Percentiles rank a stretch among this genome's conserved stretches.
phyloP scores from a whole-genome alignment of 92 coral and sea anemone species.

The Zoanthus sansibaricus region DNA sequence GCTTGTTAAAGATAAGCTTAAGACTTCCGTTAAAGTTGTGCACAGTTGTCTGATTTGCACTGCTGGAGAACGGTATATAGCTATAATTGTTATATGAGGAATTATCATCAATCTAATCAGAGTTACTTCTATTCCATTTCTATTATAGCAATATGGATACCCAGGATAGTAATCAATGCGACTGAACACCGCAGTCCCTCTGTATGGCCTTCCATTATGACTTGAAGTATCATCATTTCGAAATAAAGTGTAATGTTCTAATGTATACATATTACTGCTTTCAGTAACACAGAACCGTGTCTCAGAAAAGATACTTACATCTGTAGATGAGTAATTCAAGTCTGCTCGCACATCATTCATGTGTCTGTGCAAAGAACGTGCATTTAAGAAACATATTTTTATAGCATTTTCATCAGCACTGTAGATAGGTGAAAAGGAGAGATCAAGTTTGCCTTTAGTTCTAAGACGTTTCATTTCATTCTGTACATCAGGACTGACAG shows the following conservation, averaged over 20 bases:
- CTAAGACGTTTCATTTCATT: constrained; percentile 68
- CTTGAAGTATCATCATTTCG: constrained; percentile 65
- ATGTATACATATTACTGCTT: constrained; percentile 51
- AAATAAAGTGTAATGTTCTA: constrained; percentile 54
- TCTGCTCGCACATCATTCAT: constrained; percentile 52
- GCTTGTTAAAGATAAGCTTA: background rate
- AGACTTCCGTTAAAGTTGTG: constrained; percentile 13
- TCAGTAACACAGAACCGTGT: constrained; percentile 63
- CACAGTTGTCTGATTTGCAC: constrained; percentile 32
- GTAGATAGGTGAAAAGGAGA: constrained; percentile 62
- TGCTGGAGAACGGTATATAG: constrained; percentile 49
- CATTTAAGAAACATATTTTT: constrained; percentile 44
- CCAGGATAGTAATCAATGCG: constrained; percentile 30
- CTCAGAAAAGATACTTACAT: constrained; percentile 24
- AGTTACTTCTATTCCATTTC: constrained; percentile 71
- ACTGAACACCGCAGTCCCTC: constrained; percentile 74
- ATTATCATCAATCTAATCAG: constrained; percentile 18
- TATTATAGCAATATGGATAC: constrained; percentile 54
- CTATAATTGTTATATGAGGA: constrained; percentile 49
- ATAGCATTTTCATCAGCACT: constrained; percentile 46
- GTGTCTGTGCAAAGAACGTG: constrained; percentile 38
- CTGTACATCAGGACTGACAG: constrained; percentile 73
- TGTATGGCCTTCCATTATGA: constrained; percentile 62
- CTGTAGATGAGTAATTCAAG: background rate
- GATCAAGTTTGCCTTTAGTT: constrained; percentile 52